Percentiles rank a stretch among this genome's conserved stretches.
phyloP scores from a whole-genome alignment of 2,888 invertebrate species.

The Lissocephala sabroskyi region DNA sequence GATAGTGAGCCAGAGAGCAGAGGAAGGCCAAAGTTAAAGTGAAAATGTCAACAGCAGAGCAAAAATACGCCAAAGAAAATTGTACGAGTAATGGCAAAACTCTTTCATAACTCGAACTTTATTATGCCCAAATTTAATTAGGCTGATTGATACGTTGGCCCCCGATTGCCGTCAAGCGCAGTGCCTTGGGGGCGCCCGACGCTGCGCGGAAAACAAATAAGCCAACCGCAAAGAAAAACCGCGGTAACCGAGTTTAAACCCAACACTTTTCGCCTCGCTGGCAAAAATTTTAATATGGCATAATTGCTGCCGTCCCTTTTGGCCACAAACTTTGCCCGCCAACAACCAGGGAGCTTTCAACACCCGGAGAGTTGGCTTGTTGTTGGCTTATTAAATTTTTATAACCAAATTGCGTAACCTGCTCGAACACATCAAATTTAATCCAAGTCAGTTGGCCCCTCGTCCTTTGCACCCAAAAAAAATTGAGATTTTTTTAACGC shows the following conservation, averaged over 20 bases:
- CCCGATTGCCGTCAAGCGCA: too few species aligned
- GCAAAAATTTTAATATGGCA: conserved; percentile 55
- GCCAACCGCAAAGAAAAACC: conserved; percentile 24
- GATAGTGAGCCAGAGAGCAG: too few species aligned
- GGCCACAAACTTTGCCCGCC: neutral
- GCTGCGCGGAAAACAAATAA: conserved; percentile 8
- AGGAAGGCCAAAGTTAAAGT: too few species aligned
- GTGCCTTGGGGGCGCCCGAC: too few species aligned
- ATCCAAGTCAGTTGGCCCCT: conserved; percentile 39
- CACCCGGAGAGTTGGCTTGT: conserved; percentile 7
- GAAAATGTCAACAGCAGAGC: too few species aligned
- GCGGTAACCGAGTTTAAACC: conserved; percentile 42
- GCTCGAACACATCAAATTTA: conserved; percentile 33
- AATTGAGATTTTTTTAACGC: neutral
- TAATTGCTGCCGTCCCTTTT: conserved; percentile 33
- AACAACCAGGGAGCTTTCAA: neutral
- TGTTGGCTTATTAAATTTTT: conserved; percentile 45
- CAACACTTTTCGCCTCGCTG: conserved; percentile 40
- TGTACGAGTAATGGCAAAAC: too few species aligned
- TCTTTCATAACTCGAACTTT: too few species aligned
- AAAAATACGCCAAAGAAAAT: too few species aligned
- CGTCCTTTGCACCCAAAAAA: too few species aligned
- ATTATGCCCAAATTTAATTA: conserved; percentile 34
- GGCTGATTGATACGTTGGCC: conserved; percentile 33
- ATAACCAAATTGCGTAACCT: conserved; percentile 37